Evolutionary conservation across 2,113 vertebrate genomes (phyloP), one percentile per base, ranked within the genome.

Genomic region (Glaucomys volans): DNA sequence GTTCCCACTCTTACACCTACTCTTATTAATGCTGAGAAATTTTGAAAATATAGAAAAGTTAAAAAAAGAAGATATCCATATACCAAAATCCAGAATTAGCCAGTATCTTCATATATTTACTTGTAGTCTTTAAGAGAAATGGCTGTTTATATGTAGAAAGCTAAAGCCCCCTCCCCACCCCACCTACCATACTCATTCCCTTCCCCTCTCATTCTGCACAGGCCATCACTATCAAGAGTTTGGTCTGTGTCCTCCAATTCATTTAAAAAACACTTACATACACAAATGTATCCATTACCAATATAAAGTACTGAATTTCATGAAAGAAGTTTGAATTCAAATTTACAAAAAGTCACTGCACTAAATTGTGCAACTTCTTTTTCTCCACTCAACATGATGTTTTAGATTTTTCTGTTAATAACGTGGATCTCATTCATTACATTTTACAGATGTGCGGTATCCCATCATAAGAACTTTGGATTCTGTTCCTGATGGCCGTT

Each of bases 11-110:
- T 91, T 64, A 96, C 42, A 62, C 91, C 84, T 50, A 86, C 76
- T 86, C 54, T 96, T 96, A 85, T 66, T 69, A 88, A 88, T 93
- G 44, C 69, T 96, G 96, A 94, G 94, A 97, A 97, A 84, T 72
- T 83, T 96, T 50, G 89, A 97, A 97, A 97, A 97, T 96, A 95
- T 94, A 98, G 94, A 96, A 98, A 97, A 97, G 88, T 97, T 64
- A 97, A 96, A 96, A 97, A 98, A 97, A 96, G 97, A 96, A 93
- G 94, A 88, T 98, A 95, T 97, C 85, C 97, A 96, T 97, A 94
- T 96, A 89, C 89, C 96, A 97, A 93, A 97, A 95, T 92, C 62
- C 77, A 96, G 95, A 97, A 92, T 86, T 83, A 96, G 47, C 88
- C 59, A 96, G n/a, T 88, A 91, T 94, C 69, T 97, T 87, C 28